These are phyloP conservation scores for Onychorhynchus coronatus DNA, from an alignment of 2,113 vertebrate species.

Conservation along the genomic window DNA sequence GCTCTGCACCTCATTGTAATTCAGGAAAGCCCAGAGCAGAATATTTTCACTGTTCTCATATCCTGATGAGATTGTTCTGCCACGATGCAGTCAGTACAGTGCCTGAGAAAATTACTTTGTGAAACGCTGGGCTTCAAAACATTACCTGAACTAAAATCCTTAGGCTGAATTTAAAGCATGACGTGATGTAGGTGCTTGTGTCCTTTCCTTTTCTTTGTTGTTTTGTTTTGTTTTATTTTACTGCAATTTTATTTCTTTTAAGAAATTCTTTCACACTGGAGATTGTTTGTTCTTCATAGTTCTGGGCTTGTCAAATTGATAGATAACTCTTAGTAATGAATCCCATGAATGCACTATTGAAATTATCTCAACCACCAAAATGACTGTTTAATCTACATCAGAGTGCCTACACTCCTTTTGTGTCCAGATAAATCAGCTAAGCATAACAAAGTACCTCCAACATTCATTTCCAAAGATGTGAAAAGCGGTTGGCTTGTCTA, in stretches of 20 bases:
- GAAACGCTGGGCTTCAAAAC: not conserved
- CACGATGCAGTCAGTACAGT: not conserved
- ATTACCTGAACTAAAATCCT: constrained; percentile 32
- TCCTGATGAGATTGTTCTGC: constrained; percentile 41
- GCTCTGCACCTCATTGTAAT: constrained; percentile 48
- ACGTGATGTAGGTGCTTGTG: not conserved
- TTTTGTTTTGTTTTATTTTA: not conserved
- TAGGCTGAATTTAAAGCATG: constrained; percentile 5
- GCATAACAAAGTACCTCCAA: constrained; percentile 35
- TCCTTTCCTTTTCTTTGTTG: not conserved
- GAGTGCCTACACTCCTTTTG: constrained; percentile 13
- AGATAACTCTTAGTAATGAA: constrained; percentile 37
- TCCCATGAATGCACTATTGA: constrained; percentile 1
- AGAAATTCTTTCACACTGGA: not conserved
- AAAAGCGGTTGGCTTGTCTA: constrained; percentile 7
- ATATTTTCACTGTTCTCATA: constrained; percentile 38
- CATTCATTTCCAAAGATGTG: constrained; percentile 42
- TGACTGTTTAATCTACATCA: constrained; percentile 54
- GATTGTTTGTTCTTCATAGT: constrained; percentile 22
- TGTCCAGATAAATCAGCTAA: constrained; percentile 56
- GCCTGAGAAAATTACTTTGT: constrained; percentile 45
- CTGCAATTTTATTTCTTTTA: not conserved
- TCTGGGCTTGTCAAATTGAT: not conserved
- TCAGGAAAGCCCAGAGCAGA: not conserved
- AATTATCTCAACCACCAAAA: constrained; percentile 61